These are phyloP conservation scores for Anthoscopus minutus DNA, from an alignment of 2,113 vertebrate species.

Conservation along the genomic window DNA sequence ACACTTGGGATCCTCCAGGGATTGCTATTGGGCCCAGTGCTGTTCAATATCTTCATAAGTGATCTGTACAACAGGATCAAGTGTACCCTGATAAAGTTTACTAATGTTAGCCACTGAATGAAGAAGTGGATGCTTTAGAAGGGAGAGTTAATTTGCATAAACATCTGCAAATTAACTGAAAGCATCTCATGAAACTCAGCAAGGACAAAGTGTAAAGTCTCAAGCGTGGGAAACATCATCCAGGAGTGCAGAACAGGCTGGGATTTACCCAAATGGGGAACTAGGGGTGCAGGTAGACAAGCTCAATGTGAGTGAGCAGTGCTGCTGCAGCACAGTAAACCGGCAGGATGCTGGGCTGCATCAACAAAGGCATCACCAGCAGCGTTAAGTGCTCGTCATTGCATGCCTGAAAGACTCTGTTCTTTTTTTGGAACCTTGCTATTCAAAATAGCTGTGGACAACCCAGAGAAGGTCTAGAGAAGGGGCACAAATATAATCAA, in stretches of 20 bases:
- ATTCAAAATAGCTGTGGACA: not conserved
- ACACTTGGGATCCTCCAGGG: not conserved
- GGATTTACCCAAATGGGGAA: not conserved
- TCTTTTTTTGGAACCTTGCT: not conserved
- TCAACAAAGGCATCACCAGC: not conserved
- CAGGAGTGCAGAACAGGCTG: not conserved
- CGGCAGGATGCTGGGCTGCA: not conserved
- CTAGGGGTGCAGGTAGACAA: not conserved
- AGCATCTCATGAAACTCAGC: not conserved
- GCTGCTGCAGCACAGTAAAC: not conserved
- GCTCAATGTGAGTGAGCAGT: fast-evolving
- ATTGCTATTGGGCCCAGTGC: not conserved
- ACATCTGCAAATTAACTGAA: too few species aligned
- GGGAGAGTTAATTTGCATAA: not conserved
- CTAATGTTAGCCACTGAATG: not conserved
- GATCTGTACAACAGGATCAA: not conserved
- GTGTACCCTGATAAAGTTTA: not conserved
- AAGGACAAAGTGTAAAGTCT: not conserved
- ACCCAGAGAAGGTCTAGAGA: not conserved
- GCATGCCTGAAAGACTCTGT: fast-evolving
- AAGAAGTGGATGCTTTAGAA: not conserved
- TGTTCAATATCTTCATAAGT: not conserved
- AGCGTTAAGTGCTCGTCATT: not conserved
- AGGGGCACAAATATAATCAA: not conserved
- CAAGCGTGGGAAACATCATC: not conserved